A percentile compares a stretch with the other conserved stretches of the same genome.
These are phyloP conservation scores for Magallana ariakensis DNA, from an alignment of 1,140 invertebrate species.

Conservation along the genomic window DNA sequence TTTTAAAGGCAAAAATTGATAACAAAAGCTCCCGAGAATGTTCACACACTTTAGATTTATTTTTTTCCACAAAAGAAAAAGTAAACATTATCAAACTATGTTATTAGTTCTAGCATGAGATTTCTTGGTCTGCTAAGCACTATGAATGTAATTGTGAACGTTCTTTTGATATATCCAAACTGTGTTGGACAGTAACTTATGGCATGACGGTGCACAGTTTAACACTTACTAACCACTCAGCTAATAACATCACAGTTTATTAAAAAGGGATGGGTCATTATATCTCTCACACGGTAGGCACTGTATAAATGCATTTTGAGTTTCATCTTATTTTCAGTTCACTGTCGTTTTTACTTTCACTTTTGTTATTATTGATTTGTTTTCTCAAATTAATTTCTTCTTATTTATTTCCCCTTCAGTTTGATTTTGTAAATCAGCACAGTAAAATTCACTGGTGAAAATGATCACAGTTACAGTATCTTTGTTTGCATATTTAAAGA, in stretches of 20 bases:
- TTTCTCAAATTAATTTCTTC: not conserved
- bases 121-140: not conserved
- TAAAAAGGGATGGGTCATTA: not conserved
- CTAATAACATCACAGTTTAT: slow-evolving; percentile 1
- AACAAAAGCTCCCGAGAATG: not conserved
- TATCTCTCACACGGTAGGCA: slow-evolving; percentile 4
- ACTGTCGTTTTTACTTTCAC: not conserved
- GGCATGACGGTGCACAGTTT: not conserved
- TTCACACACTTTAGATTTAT: not conserved
- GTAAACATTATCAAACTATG: too few species aligned
- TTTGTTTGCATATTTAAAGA: slow-evolving; percentile 15
- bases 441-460: not conserved
- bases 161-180: not conserved
- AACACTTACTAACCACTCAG: not conserved
- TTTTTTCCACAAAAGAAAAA: too few species aligned
- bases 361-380: not conserved
- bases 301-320: slow-evolving; percentile 20
- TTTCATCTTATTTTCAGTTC: slow-evolving; percentile 29
- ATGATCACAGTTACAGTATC: slow-evolving; percentile 18
- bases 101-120: not conserved
- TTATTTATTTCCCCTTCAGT: not conserved
- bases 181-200: not conserved
- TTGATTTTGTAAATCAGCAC: slow-evolving; percentile 24
- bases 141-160: slow-evolving; percentile 13
- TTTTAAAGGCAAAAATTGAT: not conserved